Evolutionary conservation across 2,888 invertebrate species (phyloP), one percentile per base, ranked within the genome.

Genomic region (Sminthurides aquaticus): DNA sequence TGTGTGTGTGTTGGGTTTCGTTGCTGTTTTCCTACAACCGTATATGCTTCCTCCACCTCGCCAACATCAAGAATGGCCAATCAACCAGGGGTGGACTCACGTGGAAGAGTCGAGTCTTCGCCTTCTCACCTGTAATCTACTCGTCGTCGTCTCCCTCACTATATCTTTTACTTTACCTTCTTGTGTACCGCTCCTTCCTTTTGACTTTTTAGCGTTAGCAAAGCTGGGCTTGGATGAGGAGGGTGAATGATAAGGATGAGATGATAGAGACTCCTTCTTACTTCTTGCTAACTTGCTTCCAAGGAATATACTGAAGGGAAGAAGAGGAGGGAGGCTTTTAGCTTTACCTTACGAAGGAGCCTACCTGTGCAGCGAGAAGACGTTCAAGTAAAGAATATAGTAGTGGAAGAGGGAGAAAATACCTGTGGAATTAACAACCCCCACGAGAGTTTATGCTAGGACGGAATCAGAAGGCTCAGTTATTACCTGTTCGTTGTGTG

Each of bases 401-500:
- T n/a, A 11, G 43, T 34, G 43, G 8, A 34, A 34, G n/a, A n/a
- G 43, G 43, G 43, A 34, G 43, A 15, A 34, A 34, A 34, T 11
- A 11, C 43, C 43, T 34, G 5, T 34, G 43, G 43, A 5, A n/a
- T n/a, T n/a, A n/a, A 15, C 43, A 34, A 34, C 43, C 43, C 43
- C 43, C n/a, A n/a, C n/a, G n/a, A n/a, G n/a, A n/a, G n/a, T n/a
- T n/a, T n/a, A n/a, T n/a, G n/a, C n/a, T n/a, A n/a, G n/a, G n/a
- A n/a, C n/a, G n/a, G n/a, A n/a, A n/a, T n/a, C n/a, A n/a, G 43
- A 34, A 34, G 8, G 8, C 15, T 34, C 43, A 34, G 43, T 34
- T 34, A 34, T 34, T 60, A 65, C 65, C 58, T 62, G 65, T 65
- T 61, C 61, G 61, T 62, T 65, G 65, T 65, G 65, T 64, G 64